phyloP scores from a whole-genome alignment of 2,888 invertebrate genomes.

The Gonocerus acuteangulatus region DNA sequence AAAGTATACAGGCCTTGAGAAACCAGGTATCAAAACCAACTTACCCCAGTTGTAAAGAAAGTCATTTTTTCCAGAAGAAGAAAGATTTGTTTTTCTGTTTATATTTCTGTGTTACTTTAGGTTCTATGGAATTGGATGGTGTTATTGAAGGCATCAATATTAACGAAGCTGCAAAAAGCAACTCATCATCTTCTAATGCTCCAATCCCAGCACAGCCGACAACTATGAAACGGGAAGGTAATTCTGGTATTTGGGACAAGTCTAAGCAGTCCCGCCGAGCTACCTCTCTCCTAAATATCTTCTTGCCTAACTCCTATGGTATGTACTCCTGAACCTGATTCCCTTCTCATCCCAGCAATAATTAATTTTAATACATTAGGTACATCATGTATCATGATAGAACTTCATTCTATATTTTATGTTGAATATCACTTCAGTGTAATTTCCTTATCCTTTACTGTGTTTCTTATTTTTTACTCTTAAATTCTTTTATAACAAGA shows the following conservation, averaged over 20 bases:
- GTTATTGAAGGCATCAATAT: conserved; percentile 41
- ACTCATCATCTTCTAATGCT: conserved; percentile 11
- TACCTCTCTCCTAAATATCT: conserved; percentile 88
- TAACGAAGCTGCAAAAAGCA: conserved; percentile 40
- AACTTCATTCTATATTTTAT: too few relatives aligned
- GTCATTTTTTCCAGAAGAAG: not conserved
- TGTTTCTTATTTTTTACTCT: too few relatives aligned
- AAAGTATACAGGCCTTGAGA: conserved; percentile 88
- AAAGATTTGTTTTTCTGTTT: not conserved
- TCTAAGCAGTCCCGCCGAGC: conserved; percentile 79
- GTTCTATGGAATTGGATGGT: conserved; percentile 48
- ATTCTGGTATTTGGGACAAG: conserved; percentile 43
- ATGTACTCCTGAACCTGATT: conserved; percentile 42
- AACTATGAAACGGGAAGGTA: conserved; percentile 59
- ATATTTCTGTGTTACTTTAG: conserved; percentile 41
- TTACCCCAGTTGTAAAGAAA: not conserved
- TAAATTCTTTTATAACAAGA: too few relatives aligned
- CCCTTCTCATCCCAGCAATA: conserved; percentile 25
- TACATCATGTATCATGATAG: too few relatives aligned
- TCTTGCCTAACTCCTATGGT: conserved; percentile 92
- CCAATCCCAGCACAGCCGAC: conserved; percentile 43
- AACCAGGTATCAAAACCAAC: conserved; percentile 62
- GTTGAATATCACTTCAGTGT: too few relatives aligned
- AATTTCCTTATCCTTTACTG: too few relatives aligned
- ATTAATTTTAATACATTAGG: too few relatives aligned